Evolutionary conservation across 37 sponge, comb jelly and placozoan species (phyloP), one percentile per base, ranked within the genome.

Genomic region (Petrosia ficiformis): DNA sequence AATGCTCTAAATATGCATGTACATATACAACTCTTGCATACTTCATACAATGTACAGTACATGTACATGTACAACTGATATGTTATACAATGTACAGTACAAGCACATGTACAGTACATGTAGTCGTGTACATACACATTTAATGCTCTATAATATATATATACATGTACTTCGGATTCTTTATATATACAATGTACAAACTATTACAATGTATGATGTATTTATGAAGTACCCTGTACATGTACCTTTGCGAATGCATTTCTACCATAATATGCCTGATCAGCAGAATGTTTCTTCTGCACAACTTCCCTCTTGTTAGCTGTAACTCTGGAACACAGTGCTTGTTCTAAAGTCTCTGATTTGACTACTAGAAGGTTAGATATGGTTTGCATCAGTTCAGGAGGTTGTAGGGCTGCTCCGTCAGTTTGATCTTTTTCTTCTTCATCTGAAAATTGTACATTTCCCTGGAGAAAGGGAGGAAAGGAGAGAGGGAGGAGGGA

Each of bases 211-310:
- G n/a, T n/a, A n/a, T n/a, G n/a, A n/a, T n/a, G n/a, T n/a, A n/a
- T n/a, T n/a, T n/a, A n/a, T n/a, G n/a, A n/a, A n/a, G n/a, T n/a
- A n/a, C n/a, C n/a, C n/a, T n/a, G n/a, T n/a, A n/a, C n/a, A 35
- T 64, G 24, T 39, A 90, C 91, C 92, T 90, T 91, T 37, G 92
- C 87, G 24, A 91, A 70, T n/a, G 92, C 92, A 68, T 91, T 84
- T 16, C 87, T 68, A 6, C 88, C 74, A 67, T 86, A 91, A 25
- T 34, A 19, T 2, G 89, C 83, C 29, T 83, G 74, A 3, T 77
- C 89, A 10, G 67, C 42, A 48, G 79, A 77, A 57, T 82, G 89
- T 41, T 44, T 65, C 68, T 77, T 82, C 39, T 82, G 61, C 11
- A 88, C 71, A 21, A 63, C 68, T 11, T 80, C 83, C 25, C 38